Evolutionary conservation across 2,888 invertebrate species (phyloP).

Genomic region (Hofmannophila pseudospretella): DNA sequence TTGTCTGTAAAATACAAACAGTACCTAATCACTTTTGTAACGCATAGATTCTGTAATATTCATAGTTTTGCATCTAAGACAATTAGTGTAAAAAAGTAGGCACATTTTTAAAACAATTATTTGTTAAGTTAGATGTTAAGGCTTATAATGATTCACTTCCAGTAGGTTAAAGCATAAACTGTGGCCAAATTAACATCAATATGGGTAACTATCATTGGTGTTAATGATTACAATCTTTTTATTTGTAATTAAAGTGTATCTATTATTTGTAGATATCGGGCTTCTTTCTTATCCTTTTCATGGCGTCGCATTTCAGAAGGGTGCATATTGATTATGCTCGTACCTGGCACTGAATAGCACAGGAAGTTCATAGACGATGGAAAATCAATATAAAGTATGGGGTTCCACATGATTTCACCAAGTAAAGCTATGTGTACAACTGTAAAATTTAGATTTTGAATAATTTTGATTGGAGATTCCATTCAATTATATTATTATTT

Average conservation of each 20-base stretch:
- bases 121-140: constrained; percentile 10
- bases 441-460: too few species aligned
- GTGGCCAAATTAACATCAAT: neutral
- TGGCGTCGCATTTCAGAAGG: constrained; percentile 28
- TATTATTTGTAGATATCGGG: constrained; percentile 20
- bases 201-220: constrained; percentile 13
- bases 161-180: neutral
- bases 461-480: too few species aligned
- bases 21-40: too few species aligned
- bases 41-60: too few species aligned
- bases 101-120: constrained; percentile 6
- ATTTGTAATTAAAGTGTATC: constrained; percentile 32
- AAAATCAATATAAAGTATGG: constrained; percentile 8
- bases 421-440: too few species aligned
- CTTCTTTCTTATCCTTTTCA: constrained; percentile 12
- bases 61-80: neutral
- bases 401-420: too few species aligned
- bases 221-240: constrained; percentile 6
- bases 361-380: neutral
- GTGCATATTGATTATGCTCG: constrained; percentile 18
- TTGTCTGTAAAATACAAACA: too few species aligned
- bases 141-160: constrained; percentile 1
- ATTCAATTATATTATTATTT: too few species aligned
- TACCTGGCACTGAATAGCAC: constrained; percentile 22
- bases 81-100: neutral